A percentile compares a stretch with the other conserved stretches of the same genome.
Evolutionary conservation across 2,113 vertebrate genomes (phyloP).

Genomic region (Engraulis encrasicolus): DNA sequence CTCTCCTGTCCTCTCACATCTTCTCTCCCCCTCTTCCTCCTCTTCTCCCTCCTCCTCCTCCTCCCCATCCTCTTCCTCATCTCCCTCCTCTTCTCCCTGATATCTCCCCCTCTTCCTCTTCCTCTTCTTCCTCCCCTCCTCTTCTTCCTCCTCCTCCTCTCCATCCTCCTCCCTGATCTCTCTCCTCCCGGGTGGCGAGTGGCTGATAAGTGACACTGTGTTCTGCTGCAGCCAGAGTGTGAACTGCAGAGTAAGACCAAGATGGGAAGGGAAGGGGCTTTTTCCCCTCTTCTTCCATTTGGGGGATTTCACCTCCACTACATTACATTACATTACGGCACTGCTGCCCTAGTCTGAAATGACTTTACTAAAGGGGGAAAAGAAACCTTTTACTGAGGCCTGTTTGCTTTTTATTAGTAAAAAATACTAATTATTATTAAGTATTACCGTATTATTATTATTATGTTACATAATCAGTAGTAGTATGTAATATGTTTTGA

Average conservation of each 20-base stretch:
- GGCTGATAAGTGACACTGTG: conserved; percentile 8
- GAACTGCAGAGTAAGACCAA: not conserved
- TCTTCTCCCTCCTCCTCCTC: no score
- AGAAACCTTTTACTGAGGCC: no score
- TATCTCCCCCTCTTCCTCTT: no score
- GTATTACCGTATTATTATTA: no score
- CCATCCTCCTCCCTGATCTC: not conserved
- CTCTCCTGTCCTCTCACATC: not conserved
- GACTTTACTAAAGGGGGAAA: not conserved
- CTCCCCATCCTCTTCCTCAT: no score
- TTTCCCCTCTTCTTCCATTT: not conserved
- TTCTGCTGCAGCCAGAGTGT: not conserved
- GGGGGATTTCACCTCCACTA: not conserved
- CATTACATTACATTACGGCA: not conserved
- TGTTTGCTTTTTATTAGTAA: no score
- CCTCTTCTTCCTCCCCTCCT: no score
- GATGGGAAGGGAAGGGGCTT: no score
- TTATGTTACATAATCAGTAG: no score
- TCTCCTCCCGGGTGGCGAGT: not conserved
- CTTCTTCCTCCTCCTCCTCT: not conserved
- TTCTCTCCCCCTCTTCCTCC: not conserved
- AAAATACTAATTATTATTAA: not conserved
- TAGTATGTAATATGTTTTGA: no score
- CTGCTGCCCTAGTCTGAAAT: not conserved
- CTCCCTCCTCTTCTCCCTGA: no score